phyloP scores from a whole-genome alignment of 35 echinoderm and acorn worm species.

The Heliocidaris tuberculata region DNA sequence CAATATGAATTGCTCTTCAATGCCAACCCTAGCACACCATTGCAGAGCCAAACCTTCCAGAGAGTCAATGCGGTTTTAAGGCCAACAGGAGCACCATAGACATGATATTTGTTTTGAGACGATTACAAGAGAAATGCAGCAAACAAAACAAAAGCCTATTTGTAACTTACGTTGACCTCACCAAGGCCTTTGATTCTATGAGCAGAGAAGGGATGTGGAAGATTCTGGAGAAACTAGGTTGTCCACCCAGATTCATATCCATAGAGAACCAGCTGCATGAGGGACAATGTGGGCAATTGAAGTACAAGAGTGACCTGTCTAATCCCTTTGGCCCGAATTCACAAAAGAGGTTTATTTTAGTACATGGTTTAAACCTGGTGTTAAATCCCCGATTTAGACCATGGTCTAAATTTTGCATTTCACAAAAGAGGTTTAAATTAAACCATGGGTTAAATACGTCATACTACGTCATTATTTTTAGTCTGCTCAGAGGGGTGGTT shows the following conservation, averaged over 20 bases:
- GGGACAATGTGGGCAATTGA: not conserved
- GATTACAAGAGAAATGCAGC: not conserved
- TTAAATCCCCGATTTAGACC: too few species aligned
- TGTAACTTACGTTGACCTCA: conserved; percentile 34
- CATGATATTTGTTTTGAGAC: not conserved
- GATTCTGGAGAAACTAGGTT: conserved; percentile 49
- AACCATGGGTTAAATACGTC: too few species aligned
- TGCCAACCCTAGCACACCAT: too few species aligned
- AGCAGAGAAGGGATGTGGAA: conserved; percentile 43
- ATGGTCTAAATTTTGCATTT: too few species aligned
- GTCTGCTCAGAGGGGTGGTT: too few species aligned
- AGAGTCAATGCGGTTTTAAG: not conserved
- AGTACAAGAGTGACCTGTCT: not conserved
- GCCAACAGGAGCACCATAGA: not conserved
- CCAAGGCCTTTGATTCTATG: conserved; percentile 52
- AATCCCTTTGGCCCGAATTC: too few species aligned
- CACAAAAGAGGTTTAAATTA: too few species aligned
- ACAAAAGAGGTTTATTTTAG: too few species aligned
- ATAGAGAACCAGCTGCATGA: conserved; percentile 40
- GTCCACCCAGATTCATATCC: conserved; percentile 50
- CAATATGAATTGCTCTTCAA: too few species aligned
- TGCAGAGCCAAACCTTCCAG: not conserved
- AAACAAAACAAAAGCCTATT: not conserved
- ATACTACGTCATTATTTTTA: too few species aligned
- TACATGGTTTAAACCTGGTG: too few species aligned